These are phyloP conservation scores for Aldabrachelys gigantea DNA, from an alignment of 2,113 vertebrate genomes.

Conservation along the genomic window DNA sequence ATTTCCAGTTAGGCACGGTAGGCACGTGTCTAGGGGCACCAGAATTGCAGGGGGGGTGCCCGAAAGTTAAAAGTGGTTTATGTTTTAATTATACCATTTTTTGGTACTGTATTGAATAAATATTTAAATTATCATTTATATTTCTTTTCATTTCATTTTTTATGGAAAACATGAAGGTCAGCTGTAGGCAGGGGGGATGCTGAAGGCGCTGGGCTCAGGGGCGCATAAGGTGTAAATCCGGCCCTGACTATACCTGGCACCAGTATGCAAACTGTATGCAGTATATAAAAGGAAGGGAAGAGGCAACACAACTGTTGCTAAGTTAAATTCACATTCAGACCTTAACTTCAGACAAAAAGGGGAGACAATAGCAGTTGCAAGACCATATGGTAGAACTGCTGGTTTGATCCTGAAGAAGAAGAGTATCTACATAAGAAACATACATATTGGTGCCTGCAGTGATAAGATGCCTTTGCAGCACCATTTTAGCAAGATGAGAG, in stretches of 20 bases:
- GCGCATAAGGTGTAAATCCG: no score
- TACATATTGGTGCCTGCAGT: neutral
- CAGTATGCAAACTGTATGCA: slow-evolving; percentile 28
- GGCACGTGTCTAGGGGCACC: no score
- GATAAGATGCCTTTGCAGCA: neutral
- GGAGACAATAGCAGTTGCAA: neutral
- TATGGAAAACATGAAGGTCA: no score
- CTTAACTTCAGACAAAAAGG: neutral
- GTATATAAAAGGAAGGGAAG: neutral
- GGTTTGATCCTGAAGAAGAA: neutral
- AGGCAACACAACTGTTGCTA: neutral
- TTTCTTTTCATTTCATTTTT: no score
- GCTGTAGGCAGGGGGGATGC: no score
- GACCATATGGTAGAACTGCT: neutral
- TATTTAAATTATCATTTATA: no score
- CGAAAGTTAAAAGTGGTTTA: no score
- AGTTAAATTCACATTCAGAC: neutral
- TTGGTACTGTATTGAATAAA: no score
- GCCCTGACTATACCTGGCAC: slow-evolving; percentile 13
- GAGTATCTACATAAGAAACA: neutral
- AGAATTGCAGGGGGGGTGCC: no score
- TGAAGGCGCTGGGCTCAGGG: no score
- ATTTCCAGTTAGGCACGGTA: no score
- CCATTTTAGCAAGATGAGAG: neutral
- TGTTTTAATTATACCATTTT: no score